These are phyloP conservation scores for Drosophila navojoa DNA, from an alignment of 1,140 invertebrate species.

Conservation along the genomic window DNA sequence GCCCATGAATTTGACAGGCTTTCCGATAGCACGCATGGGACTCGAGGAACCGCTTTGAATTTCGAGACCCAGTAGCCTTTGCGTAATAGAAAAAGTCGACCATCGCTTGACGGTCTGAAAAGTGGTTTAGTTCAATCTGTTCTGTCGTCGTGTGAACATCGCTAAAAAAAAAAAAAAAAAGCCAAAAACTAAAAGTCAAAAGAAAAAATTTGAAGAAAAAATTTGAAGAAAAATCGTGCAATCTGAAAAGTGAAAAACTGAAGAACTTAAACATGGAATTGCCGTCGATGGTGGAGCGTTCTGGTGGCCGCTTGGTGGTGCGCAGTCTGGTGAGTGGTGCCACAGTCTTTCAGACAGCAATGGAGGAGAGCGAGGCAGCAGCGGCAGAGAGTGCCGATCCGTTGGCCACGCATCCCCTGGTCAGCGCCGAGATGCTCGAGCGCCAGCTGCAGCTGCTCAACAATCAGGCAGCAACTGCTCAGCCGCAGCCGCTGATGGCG, in stretches of 20 bases:
- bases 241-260: neutral
- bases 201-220: conserved; percentile 7
- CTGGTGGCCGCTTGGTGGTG: conserved; percentile 85
- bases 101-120: conserved; percentile 22
- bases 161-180: conserved; percentile 9
- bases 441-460: conserved; percentile 47
- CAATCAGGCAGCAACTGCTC: neutral
- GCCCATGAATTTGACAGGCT: conserved; percentile 30
- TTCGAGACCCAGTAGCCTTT: conserved; percentile 49
- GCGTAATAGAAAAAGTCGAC: conserved; percentile 29
- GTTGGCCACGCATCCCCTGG: neutral
- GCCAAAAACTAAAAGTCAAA: conserved; percentile 1
- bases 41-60: conserved; percentile 26
- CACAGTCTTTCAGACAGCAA: conserved; percentile 38
- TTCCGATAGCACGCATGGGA: conserved; percentile 11
- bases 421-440: conserved; percentile 24
- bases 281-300: conserved; percentile 87
- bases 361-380: conserved; percentile 13
- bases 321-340: conserved; percentile 86
- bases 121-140: conserved; percentile 24
- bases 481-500: neutral
- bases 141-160: conserved; percentile 32
- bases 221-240: neutral
- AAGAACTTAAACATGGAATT: conserved; percentile 84
- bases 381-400: neutral